These are phyloP conservation scores for Riparia riparia DNA, from an alignment of 2,113 vertebrate species.

Conservation along the genomic window DNA sequence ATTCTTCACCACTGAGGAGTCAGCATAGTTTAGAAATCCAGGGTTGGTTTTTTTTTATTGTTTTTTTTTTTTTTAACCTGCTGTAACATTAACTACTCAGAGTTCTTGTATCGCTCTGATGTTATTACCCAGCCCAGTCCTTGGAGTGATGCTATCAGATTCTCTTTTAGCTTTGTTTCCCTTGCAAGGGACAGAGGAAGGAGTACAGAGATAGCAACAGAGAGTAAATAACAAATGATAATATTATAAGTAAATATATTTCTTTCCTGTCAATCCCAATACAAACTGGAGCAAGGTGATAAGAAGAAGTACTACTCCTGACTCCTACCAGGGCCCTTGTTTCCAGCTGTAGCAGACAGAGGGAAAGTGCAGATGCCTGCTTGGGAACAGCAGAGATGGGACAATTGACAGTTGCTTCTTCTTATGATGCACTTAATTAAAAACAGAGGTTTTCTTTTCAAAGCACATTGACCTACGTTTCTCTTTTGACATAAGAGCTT, in stretches of 20 bases:
- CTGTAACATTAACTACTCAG: background rate
- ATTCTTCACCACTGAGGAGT: background rate
- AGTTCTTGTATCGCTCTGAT: background rate
- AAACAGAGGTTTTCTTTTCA: background rate
- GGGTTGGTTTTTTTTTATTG: background rate
- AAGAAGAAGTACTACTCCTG: background rate
- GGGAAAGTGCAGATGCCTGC: background rate
- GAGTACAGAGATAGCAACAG: background rate
- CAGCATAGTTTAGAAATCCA: background rate
- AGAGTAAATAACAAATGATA: slow-evolving; percentile 2
- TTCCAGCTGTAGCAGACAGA: background rate
- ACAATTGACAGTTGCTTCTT: background rate
- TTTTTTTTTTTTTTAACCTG: background rate
- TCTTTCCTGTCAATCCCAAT: slow-evolving; percentile 10
- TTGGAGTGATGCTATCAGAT: background rate
- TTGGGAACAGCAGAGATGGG: background rate
- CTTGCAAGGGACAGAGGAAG: slow-evolving; percentile 27
- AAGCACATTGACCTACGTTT: background rate
- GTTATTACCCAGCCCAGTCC: background rate
- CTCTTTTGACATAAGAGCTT: background rate
- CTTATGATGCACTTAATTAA: background rate
- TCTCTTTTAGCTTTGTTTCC: slow-evolving; percentile 19
- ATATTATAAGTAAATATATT: slow-evolving; percentile 34
- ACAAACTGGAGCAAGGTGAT: background rate
- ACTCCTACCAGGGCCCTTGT: background rate